phyloP scores from a whole-genome alignment of 1,140 invertebrate species.

The Sinonovacula constricta region DNA sequence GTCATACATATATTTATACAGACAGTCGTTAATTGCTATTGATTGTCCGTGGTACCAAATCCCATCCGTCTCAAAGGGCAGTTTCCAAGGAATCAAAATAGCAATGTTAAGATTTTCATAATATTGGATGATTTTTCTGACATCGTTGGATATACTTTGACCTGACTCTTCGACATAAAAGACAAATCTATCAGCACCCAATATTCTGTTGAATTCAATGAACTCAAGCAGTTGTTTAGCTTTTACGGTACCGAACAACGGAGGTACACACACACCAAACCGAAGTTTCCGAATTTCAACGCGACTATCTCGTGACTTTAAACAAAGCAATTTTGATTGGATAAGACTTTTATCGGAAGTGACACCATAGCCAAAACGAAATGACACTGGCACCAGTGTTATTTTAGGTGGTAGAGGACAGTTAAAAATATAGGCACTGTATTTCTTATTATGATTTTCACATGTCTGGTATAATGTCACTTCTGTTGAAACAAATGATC shows the following conservation, averaged over 20 bases:
- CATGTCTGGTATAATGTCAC: constrained; percentile 60
- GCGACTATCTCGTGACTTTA: constrained; percentile 1
- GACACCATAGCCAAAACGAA: not conserved
- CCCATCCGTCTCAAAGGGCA: constrained; percentile 46
- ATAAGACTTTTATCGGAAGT: not conserved
- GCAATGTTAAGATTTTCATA: constrained; percentile 50
- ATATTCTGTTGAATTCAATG: constrained; percentile 61
- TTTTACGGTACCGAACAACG: constrained; percentile 59
- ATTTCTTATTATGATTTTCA: constrained; percentile 65
- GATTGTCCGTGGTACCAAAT: constrained; percentile 71
- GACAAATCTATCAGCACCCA: constrained; percentile 64
- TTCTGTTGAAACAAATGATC: not conserved
- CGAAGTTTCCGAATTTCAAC: constrained; percentile 59
- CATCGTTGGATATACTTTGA: constrained; percentile 38
- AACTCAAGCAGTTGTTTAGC: constrained; percentile 61
- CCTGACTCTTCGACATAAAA: constrained; percentile 53
- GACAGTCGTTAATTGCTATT: constrained; percentile 69
- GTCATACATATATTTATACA: constrained; percentile 61
- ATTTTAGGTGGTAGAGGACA: constrained; percentile 54
- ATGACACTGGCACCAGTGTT: not conserved
- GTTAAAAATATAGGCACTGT: constrained; percentile 62
- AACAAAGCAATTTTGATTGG: constrained; percentile 1
- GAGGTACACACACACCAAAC: constrained; percentile 81
- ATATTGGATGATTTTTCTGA: constrained; percentile 52
- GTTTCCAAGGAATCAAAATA: constrained; percentile 48